Conservation (phyloP, 2,797 vertebrate genomes). For the Sparidentex hasta region DNA sequence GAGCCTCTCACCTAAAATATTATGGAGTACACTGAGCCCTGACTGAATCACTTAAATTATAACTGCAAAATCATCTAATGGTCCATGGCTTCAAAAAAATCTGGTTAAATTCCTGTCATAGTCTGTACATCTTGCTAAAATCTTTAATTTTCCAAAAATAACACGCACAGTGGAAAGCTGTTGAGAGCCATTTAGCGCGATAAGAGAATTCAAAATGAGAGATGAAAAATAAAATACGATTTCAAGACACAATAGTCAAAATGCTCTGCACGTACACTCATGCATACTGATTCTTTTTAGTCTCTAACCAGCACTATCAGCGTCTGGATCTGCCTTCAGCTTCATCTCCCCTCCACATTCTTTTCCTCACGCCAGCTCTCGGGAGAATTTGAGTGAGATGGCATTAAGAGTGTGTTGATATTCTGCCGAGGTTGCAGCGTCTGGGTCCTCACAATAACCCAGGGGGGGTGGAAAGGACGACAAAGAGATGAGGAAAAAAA, state of each 20-base stretch:
- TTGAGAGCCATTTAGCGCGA: background rate
- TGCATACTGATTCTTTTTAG: conserved; percentile 6
- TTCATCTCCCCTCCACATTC: conserved; percentile 19
- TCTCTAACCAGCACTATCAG: conserved; percentile 40
- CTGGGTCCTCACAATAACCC: conserved; percentile 53
- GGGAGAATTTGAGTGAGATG: conserved; percentile 47
- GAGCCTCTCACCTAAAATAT: background rate
- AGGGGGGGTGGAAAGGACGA: background rate
- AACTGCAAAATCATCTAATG: background rate
- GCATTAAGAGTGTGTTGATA: conserved; percentile 53
- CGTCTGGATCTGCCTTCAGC: conserved; percentile 47
- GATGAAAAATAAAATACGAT: background rate
- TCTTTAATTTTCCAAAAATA: background rate
- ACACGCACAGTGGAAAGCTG: background rate
- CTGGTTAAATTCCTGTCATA: background rate
- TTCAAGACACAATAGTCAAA: background rate
- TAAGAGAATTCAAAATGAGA: background rate
- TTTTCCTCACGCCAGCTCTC: conserved; percentile 37
- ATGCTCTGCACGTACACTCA: background rate
- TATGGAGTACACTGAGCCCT: background rate
- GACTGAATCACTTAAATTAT: background rate
- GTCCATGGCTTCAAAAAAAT: background rate
- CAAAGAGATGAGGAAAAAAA: conserved; percentile 31
- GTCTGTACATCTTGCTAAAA: background rate
- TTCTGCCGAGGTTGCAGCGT: conserved; percentile 65